Conservation (phyloP, 1,140 invertebrate genomes). For the Drosophila nikananu region DNA sequence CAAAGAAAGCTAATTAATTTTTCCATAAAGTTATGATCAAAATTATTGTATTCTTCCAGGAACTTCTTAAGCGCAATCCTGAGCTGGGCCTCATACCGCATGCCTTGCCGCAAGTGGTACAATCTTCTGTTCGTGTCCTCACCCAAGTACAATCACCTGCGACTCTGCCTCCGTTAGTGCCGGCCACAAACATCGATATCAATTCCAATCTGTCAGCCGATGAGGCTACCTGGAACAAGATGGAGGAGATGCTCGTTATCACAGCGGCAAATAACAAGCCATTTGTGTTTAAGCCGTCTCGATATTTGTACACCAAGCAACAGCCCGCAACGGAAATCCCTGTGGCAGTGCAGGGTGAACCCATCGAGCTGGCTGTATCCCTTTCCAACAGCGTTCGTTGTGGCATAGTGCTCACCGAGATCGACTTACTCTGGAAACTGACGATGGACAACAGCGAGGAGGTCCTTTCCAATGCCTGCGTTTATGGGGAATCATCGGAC, state of each 20-base stretch:
- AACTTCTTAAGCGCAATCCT: conserved; percentile 71
- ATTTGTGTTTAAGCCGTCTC: conserved; percentile 91
- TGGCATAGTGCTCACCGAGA: conserved; percentile 64
- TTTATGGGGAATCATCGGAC: conserved; percentile 78
- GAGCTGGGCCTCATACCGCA: conserved; percentile 77
- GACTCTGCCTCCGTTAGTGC: conserved; percentile 88
- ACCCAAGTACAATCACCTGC: conserved; percentile 80
- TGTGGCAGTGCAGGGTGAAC: conserved; percentile 91
- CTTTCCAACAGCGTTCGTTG: conserved; percentile 88
- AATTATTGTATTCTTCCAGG: conserved; percentile 29
- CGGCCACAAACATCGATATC: conserved; percentile 89
- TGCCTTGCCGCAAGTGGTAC: conserved; percentile 76
- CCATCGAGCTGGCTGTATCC: conserved; percentile 91
- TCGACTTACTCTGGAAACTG: conserved; percentile 93
- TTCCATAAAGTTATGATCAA: not conserved
- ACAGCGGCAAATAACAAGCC: conserved; percentile 90
- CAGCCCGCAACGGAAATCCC: conserved; percentile 88
- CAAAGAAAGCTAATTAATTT: not conserved
- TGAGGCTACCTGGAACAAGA: conserved; percentile 88
- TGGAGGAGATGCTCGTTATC: conserved; percentile 92
- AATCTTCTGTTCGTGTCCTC: conserved; percentile 79
- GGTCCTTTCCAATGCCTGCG: conserved; percentile 77
- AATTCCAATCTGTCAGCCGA: conserved; percentile 82
- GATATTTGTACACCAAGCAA: conserved; percentile 90
- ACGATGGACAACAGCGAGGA: conserved; percentile 84